phyloP scores from a whole-genome alignment of 1,140 invertebrate species.

The Phocides pigmalion region DNA sequence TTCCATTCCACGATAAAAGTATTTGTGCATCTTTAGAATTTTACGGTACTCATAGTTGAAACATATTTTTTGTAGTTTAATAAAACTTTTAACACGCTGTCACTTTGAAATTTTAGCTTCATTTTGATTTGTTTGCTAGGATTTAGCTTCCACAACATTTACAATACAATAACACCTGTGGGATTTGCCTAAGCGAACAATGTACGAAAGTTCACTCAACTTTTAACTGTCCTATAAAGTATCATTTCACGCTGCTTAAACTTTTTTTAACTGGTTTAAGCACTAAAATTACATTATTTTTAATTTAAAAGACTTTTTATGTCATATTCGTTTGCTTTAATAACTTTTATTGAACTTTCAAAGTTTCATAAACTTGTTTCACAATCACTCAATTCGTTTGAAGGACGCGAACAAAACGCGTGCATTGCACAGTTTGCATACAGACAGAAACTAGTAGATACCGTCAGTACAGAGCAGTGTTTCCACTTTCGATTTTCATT shows the following conservation, averaged over 20 bases:
- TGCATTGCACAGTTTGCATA: slow-evolving; percentile 41
- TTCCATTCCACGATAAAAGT: slow-evolving; percentile 68
- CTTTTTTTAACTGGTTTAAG: slow-evolving; percentile 30
- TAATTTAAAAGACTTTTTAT: slow-evolving; percentile 17
- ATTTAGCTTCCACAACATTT: slow-evolving; percentile 70
- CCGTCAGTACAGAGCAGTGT: no score
- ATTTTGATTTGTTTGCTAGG: slow-evolving; percentile 66
- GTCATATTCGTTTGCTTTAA: slow-evolving; percentile 29
- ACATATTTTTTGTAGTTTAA: slow-evolving; percentile 7
- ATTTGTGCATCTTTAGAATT: slow-evolving; percentile 36
- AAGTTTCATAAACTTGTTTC: slow-evolving; percentile 70
- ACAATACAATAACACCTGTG: slow-evolving; percentile 64
- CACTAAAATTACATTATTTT: slow-evolving; percentile 9
- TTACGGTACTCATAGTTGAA: slow-evolving; percentile 24
- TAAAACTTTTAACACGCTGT: background rate
- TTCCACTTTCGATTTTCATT: no score
- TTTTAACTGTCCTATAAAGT: slow-evolving; percentile 57
- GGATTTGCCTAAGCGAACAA: slow-evolving; percentile 66
- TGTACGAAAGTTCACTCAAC: slow-evolving; percentile 78
- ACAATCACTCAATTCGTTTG: slow-evolving; percentile 62
- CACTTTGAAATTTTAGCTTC: slow-evolving; percentile 28
- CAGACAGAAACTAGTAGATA: no score
- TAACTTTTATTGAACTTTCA: slow-evolving; percentile 54
- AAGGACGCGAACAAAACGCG: slow-evolving; percentile 63
- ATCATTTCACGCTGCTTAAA: slow-evolving; percentile 34